Base-by-base conservation (phyloP, 2,888 invertebrate species). In the Trissoscelio sp. region DNA sequence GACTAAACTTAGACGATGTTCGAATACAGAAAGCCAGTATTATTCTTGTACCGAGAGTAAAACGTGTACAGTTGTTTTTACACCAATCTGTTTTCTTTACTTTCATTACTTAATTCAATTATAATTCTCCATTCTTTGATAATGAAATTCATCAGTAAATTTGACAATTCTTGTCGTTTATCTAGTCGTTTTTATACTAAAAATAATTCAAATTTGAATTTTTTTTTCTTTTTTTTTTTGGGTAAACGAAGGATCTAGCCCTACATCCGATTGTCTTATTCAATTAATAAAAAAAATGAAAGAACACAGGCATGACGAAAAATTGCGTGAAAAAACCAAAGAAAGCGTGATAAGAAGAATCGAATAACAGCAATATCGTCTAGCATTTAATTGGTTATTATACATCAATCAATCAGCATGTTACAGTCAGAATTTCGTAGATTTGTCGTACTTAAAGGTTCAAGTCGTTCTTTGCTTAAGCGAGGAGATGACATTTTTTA, bases 21-120 rank as follows among this genome's bases (percentile, higher is more conserved):
- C 48, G 66, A 75, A 58, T 70, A 72, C 74, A 69, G 73, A 81
- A 78, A 69, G 64, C 57, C 81, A 81, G 81, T 81, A 81, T 81
- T 81, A 78, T 78, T 81, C 81, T 77, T 73, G 77, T 81, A 81
- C 74, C 69, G 64, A 58, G 64, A 64, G 62, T 66, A 67, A 62
- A 67, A 66, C 42, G 72, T 69, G 69, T 79, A 78, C 74, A 67
- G 73, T 78, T 64, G 64, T 64, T 78, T 80, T 78, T 78, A 57
- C 42, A 42, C 51, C 20, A 9, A 16, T 46, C 34, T 11, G 28
- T 51, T 42, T 51, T 28, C 9, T 31, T 31, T 7, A 31, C 9
- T 3, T 1, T 7, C 31, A 1, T 31, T 31, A n/a, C n/a, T 12
- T 44, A 18, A 39, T 18, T 64, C 5, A 64, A 44, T 46, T 62